Evolutionary conservation across 1,140 invertebrate species (phyloP).

Genomic region (Potamilus streckersoni): DNA sequence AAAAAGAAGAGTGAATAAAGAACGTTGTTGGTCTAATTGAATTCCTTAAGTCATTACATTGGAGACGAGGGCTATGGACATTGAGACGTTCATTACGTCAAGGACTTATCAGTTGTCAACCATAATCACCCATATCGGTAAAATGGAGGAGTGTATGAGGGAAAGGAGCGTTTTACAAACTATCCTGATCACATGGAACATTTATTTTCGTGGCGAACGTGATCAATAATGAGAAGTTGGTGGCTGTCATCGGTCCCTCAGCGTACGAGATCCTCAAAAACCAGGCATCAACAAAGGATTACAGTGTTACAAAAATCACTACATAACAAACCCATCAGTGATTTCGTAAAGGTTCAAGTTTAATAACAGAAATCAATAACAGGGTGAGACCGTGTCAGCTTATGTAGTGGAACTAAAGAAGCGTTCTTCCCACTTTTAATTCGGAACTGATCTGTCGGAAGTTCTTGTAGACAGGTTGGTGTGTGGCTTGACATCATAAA

Average conservation of each 20-base stretch:
- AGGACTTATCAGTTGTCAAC: too few relatives aligned
- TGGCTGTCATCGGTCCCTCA: conserved; percentile 7
- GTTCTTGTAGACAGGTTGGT: conserved; percentile 4
- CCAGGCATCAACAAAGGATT: not conserved
- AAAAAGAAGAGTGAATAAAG: too few relatives aligned
- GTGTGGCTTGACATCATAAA: conserved; percentile 1
- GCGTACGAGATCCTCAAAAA: conserved; percentile 3
- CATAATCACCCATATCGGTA: conserved; percentile 2
- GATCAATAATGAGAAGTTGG: conserved; percentile 9
- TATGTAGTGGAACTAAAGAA: conserved; percentile 12
- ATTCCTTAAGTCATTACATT: too few relatives aligned
- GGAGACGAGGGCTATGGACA: too few relatives aligned
- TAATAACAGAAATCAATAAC: conserved; percentile 4
- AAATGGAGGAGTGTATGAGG: conserved; percentile 2
- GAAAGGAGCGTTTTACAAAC: conserved; percentile 1
- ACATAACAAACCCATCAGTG: conserved; percentile 3
- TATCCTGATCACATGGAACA: conserved; percentile 17
- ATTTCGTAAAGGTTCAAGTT: conserved; percentile 18
- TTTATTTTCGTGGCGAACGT: conserved; percentile 4
- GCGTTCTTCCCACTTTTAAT: not conserved
- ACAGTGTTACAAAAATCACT: not conserved
- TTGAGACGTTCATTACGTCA: too few relatives aligned
- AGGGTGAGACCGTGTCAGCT: conserved; percentile 8
- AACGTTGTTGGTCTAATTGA: too few relatives aligned
- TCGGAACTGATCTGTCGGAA: not conserved